These are phyloP conservation scores for Omphaloscelis lunosa DNA, from an alignment of 2,888 invertebrate species.

Conservation along the genomic window DNA sequence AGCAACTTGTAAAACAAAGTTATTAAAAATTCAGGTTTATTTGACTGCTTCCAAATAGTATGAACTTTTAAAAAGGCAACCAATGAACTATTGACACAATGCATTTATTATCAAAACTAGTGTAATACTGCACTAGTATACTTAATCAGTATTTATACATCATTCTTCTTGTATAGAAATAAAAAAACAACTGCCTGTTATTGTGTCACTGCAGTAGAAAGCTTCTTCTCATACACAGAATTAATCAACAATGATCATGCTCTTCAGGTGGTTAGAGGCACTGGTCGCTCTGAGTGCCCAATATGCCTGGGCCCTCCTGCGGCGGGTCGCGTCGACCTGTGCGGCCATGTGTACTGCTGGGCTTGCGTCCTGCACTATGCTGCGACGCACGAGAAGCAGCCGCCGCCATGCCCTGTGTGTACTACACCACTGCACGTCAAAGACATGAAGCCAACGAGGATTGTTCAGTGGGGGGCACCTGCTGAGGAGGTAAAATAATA, in stretches of 20 bases:
- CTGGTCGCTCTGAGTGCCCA: constrained; percentile 93
- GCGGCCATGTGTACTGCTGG: constrained; percentile 99
- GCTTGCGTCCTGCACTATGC: constrained; percentile 98
- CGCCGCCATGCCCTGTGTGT: constrained; percentile 97
- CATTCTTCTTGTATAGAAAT: background rate
- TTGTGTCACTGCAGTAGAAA: background rate
- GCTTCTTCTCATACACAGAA: background rate
- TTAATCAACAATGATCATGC: background rate
- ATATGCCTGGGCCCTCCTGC: constrained; percentile 97
- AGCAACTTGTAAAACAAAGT: background rate
- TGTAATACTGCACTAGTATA: background rate
- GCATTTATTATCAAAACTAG: background rate
- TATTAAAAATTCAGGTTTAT: background rate
- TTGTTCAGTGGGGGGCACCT: constrained; percentile 84
- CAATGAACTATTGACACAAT: background rate
- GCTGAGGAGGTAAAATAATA: constrained; percentile 78
- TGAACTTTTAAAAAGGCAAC: background rate
- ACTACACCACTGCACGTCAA: constrained; percentile 94
- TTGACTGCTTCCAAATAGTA: too few relatives aligned
- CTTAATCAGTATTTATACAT: background rate
- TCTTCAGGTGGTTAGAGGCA: constrained; percentile 82
- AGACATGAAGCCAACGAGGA: constrained; percentile 94
- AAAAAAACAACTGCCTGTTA: too few relatives aligned
- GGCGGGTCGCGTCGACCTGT: constrained; percentile 97
- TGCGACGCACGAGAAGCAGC: constrained; percentile 95